Percentiles rank a stretch among this genome's conserved stretches.
Conservation (phyloP, 2,797 vertebrate genomes). For the Miichthys miiuy region DNA sequence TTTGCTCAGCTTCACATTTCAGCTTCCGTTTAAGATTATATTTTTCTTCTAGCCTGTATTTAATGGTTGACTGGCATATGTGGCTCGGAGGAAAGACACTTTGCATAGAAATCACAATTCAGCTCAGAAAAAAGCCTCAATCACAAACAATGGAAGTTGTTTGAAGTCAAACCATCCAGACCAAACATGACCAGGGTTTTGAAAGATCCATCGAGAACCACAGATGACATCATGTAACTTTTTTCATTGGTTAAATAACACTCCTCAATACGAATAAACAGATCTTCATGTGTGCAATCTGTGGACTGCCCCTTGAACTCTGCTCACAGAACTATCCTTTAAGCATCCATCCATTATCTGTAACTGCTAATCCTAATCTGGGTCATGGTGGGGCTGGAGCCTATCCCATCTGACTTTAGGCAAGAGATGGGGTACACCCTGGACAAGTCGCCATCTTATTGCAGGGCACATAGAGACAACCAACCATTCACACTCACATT, state of each 20-base stretch:
- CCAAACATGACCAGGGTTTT: background rate
- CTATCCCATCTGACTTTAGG: too few species aligned
- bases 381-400: too few species aligned
- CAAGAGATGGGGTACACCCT: too few species aligned
- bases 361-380: too few species aligned
- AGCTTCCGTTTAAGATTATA: constrained; percentile 1
- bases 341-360: background rate
- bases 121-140: background rate
- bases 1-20: constrained; percentile 31
- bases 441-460: too few species aligned
- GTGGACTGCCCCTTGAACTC: background rate
- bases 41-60: background rate
- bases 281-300: background rate
- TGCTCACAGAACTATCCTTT: background rate
- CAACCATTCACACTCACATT: too few species aligned
- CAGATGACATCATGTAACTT: background rate
- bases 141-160: background rate
- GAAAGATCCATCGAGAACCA: background rate
- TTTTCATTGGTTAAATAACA: background rate
- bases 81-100: background rate
- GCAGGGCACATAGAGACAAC: too few species aligned
- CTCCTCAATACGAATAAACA: background rate
- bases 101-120: background rate
- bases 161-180: background rate
- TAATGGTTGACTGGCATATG: background rate